Conservation (phyloP, 2,888 invertebrate species). For the Schizaphis graminum region DNA sequence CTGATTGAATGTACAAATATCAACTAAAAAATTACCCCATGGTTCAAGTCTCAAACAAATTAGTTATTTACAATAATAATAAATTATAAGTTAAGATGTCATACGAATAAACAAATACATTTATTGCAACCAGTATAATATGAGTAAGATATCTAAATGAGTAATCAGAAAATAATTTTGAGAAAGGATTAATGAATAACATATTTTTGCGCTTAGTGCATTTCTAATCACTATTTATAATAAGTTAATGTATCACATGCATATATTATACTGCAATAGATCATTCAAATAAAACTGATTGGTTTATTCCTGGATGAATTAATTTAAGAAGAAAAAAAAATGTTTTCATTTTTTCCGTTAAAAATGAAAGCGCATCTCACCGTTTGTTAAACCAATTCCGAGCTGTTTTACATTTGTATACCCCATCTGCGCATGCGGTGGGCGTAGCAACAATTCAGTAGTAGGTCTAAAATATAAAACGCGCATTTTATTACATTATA, state of each 20-base stretch:
- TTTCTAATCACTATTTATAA: neutral
- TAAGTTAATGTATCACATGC: too few species aligned
- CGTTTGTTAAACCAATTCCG: neutral
- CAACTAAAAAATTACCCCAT: neutral
- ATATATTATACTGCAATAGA: too few species aligned
- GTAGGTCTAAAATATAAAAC: constrained; percentile 10
- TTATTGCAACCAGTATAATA: neutral
- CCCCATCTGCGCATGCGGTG: neutral
- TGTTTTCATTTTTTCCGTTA: neutral
- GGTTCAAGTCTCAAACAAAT: neutral
- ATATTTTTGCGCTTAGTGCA: neutral
- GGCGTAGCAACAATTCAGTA: neutral
- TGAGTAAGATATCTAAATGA: neutral
- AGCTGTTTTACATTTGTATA: neutral
- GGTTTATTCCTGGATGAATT: neutral
- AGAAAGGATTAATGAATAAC: neutral
- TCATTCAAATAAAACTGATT: too few species aligned
- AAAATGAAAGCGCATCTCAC: neutral
- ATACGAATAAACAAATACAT: neutral
- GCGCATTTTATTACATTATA: neutral
- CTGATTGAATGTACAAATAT: neutral
- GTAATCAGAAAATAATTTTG: neutral
- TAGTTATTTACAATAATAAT: neutral
- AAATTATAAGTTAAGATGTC: neutral
- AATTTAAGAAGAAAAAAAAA: neutral